Evolutionary conservation across 2,113 vertebrate species (phyloP).

Genomic region (Gobiocypris rarus): DNA sequence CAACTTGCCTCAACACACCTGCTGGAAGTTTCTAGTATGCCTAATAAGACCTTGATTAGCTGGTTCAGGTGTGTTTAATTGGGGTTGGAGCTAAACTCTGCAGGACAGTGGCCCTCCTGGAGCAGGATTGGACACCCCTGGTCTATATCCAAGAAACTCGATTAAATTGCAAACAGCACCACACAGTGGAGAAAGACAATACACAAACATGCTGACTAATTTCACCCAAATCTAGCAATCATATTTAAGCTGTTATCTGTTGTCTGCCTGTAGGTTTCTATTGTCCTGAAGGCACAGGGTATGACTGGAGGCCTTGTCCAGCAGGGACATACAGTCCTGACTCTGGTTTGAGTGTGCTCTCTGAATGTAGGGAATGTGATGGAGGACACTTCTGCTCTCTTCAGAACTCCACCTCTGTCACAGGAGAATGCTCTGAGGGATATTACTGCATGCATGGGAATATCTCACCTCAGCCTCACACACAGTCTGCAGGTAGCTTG

Average conservation of each 20-base stretch:
- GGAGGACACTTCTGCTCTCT: conserved; percentile 80
- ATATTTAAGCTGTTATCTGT: neutral
- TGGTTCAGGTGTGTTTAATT: no score
- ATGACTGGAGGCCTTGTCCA: conserved; percentile 78
- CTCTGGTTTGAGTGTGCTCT: conserved; percentile 68
- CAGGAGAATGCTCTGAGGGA: conserved; percentile 80
- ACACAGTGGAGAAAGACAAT: conserved; percentile 41
- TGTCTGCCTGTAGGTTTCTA: conserved; percentile 79
- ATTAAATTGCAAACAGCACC: conserved; percentile 41
- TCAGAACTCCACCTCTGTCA: conserved; percentile 78
- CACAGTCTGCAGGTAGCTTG: conserved; percentile 65
- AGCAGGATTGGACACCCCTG: no score
- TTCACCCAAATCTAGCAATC: neutral
- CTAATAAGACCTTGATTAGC: no score
- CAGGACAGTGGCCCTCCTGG: no score
- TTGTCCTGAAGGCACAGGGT: conserved; percentile 80
- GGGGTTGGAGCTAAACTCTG: no score
- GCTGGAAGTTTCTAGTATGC: no score
- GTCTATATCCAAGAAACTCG: neutral
- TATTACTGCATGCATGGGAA: conserved; percentile 82
- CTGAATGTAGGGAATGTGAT: conserved; percentile 79
- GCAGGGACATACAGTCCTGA: conserved; percentile 79
- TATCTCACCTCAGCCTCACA: conserved; percentile 73
- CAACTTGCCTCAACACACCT: no score
- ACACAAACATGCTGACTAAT: neutral